Conservation (phyloP, 2,888 invertebrate genomes). For the Folsomia manolachei region DNA sequence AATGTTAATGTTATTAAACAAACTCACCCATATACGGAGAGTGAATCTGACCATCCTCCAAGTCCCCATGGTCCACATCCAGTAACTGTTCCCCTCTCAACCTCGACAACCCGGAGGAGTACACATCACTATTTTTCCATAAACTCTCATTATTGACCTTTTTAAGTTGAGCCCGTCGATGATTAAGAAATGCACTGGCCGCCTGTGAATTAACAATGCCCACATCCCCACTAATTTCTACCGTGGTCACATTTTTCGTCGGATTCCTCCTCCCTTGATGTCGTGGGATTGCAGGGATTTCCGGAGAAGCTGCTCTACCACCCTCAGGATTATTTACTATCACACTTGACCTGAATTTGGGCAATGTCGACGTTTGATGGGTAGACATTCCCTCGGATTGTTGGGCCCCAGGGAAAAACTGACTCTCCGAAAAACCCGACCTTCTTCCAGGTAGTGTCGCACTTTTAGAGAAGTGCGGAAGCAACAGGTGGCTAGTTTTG, state of each 20-base stretch:
- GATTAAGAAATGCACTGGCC: slow-evolving; percentile 1
- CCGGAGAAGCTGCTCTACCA: not conserved
- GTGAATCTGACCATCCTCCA: too few relatives aligned
- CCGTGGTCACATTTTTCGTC: slow-evolving; percentile 37
- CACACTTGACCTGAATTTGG: slow-evolving; percentile 9
- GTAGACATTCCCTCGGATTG: not conserved
- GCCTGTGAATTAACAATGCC: slow-evolving; percentile 33
- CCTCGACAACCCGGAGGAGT: slow-evolving; percentile 21
- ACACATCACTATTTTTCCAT: slow-evolving; percentile 16
- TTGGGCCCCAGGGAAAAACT: slow-evolving; percentile 17
- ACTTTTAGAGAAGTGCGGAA: slow-evolving; percentile 10
- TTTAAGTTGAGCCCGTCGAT: slow-evolving; percentile 8
- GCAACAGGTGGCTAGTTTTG: slow-evolving; percentile 19
- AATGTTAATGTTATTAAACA: too few relatives aligned
- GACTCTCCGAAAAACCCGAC: not conserved
- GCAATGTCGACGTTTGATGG: not conserved
- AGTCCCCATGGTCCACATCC: too few relatives aligned
- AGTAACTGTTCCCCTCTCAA: too few relatives aligned
- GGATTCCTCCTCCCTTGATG: not conserved
- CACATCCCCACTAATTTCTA: slow-evolving; percentile 46
- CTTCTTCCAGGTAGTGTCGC: not conserved
- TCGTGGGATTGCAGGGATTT: slow-evolving; percentile 1
- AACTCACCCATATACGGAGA: too few relatives aligned
- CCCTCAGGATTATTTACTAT: not conserved
- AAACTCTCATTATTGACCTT: slow-evolving; percentile 12